phyloP scores from a whole-genome alignment of 2,888 invertebrate genomes.

The Trisateles emortualis region DNA sequence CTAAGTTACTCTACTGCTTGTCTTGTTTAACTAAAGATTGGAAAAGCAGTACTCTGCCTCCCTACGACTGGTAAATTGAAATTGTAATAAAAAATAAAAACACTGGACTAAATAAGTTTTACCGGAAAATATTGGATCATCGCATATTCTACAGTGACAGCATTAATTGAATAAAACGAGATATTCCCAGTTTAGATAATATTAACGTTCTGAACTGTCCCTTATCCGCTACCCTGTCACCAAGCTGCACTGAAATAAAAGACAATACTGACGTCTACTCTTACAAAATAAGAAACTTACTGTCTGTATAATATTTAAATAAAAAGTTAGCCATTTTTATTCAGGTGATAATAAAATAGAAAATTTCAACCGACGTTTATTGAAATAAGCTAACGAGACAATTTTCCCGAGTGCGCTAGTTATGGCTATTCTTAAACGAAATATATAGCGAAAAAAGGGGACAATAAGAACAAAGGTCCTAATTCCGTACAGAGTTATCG shows the following conservation, averaged over 20 bases:
- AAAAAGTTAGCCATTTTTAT: conserved; percentile 32
- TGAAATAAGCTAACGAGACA: conserved; percentile 64
- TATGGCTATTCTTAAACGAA: conserved; percentile 58
- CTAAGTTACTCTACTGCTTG: conserved; percentile 2
- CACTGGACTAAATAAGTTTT: too few species aligned
- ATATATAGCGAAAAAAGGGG: conserved; percentile 48
- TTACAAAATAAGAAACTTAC: conserved; percentile 20
- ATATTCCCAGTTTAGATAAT: too few species aligned
- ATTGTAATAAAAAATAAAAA: too few species aligned
- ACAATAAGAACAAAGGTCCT: conserved; percentile 73
- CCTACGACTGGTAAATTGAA: neutral
- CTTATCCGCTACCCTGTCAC: too few species aligned
- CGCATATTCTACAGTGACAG: too few species aligned
- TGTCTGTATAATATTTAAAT: conserved; percentile 22
- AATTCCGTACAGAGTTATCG: conserved; percentile 72
- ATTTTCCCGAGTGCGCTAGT: conserved; percentile 56
- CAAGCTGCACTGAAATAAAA: conserved; percentile 65
- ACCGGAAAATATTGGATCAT: too few species aligned
- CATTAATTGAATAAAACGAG: too few species aligned
- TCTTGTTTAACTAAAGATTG: neutral
- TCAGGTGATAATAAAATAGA: conserved; percentile 44
- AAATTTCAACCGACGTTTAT: conserved; percentile 64
- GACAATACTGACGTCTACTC: conserved; percentile 37
- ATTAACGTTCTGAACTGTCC: too few species aligned
- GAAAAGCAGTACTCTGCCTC: too few species aligned